A percentile compares a stretch with the other conserved stretches of the same genome.
Conservation (phyloP, 2,888 invertebrate species). For the Gortyna flavago region DNA sequence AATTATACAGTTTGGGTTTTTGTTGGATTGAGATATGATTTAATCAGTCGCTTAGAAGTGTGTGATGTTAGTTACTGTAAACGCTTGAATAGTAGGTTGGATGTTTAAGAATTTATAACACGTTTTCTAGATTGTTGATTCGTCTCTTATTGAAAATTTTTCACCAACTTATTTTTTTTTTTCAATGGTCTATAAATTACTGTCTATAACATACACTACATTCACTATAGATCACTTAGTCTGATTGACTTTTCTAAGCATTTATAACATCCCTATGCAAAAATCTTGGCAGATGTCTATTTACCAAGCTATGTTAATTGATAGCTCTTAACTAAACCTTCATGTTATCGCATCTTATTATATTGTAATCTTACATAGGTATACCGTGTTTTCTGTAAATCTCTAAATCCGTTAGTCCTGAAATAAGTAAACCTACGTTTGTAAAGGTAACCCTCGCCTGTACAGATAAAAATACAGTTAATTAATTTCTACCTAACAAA, state of each 20-base stretch:
- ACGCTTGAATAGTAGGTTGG: conserved; percentile 2
- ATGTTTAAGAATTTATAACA: not conserved
- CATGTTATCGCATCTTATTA: not conserved
- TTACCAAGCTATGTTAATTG: not conserved
- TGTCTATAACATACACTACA: no score
- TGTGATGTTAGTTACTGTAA: conserved; percentile 15
- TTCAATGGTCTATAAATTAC: not conserved
- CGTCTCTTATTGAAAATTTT: not conserved
- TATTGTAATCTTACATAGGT: not conserved
- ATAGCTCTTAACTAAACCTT: not conserved
- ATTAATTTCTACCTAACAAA: not conserved
- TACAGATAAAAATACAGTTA: not conserved
- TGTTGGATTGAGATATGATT: conserved; percentile 38
- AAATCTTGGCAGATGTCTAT: not conserved
- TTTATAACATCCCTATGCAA: not conserved
- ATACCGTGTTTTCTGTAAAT: not conserved
- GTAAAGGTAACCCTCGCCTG: not conserved
- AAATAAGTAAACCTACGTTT: not conserved
- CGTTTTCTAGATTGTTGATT: not conserved
- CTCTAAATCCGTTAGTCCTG: not conserved
- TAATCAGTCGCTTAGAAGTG: conserved; percentile 30
- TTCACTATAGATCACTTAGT: not conserved
- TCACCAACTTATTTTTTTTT: not conserved
- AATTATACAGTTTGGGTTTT: conserved; percentile 52
- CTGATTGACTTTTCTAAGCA: no score